Evolutionary conservation across 1,140 invertebrate genomes (phyloP).

Genomic region (Megathymus violae): DNA sequence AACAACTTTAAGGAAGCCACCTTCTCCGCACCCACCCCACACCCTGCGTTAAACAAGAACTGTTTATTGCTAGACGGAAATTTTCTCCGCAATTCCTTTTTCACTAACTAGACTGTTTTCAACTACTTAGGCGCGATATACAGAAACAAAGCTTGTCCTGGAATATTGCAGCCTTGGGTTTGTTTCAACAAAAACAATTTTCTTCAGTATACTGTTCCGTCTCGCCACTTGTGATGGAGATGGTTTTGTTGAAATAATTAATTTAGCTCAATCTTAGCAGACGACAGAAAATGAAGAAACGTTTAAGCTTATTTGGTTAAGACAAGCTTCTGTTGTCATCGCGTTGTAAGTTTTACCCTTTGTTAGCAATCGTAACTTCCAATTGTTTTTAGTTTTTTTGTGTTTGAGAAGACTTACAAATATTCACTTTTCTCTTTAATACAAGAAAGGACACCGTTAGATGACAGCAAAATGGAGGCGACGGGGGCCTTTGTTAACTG

Average conservation of each 20-base stretch:
- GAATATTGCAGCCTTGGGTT: conserved; percentile 44
- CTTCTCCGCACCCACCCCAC: not conserved
- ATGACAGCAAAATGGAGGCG: too few species aligned
- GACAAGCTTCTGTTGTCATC: not conserved
- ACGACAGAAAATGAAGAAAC: not conserved
- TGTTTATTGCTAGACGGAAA: conserved; percentile 64
- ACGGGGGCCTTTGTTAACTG: too few species aligned
- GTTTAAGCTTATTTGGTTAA: conserved; percentile 12
- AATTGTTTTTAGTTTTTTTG: too few species aligned
- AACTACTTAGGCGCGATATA: conserved; percentile 61
- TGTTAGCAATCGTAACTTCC: too few species aligned
- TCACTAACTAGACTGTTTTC: conserved; percentile 60
- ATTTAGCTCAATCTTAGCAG: conserved; percentile 1
- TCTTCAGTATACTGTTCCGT: conserved; percentile 9
- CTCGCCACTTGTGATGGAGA: not conserved
- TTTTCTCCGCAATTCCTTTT: conserved; percentile 61
- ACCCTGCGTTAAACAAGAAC: conserved; percentile 55
- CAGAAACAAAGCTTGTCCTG: conserved; percentile 47
- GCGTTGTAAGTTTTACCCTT: not conserved
- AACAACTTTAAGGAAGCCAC: conserved; percentile 26
- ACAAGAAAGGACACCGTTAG: too few species aligned
- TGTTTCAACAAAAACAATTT: conserved; percentile 55
- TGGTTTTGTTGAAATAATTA: not conserved
- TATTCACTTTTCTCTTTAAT: too few species aligned
- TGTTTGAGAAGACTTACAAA: too few species aligned